These are phyloP conservation scores for Brienomyrus brachyistius DNA, from an alignment of 2,113 vertebrate genomes.

Conservation along the genomic window DNA sequence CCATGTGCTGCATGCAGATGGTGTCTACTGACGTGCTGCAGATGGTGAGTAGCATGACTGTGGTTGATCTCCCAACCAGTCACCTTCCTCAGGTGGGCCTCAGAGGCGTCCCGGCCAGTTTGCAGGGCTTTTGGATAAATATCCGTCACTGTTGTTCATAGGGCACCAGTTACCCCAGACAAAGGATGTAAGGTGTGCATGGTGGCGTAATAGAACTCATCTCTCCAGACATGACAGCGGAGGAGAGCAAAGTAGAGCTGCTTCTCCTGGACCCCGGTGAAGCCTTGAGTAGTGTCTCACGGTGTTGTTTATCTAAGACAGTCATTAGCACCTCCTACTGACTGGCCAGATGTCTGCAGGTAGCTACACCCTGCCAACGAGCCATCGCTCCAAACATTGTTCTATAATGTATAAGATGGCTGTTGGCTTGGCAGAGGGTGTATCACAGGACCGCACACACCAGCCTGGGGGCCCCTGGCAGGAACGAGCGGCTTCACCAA, in stretches of 20 bases:
- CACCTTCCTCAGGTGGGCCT: background rate
- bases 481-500: background rate
- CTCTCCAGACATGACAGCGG: background rate
- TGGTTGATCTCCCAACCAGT: background rate
- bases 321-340: background rate
- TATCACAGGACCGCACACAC: background rate
- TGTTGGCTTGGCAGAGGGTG: background rate
- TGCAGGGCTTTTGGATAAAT: background rate
- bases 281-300: background rate
- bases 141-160: background rate
- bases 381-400: background rate
- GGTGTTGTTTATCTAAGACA: background rate
- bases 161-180: background rate
- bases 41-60: constrained; percentile 74
- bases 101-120: background rate
- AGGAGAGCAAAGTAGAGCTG: background rate
- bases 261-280: background rate
- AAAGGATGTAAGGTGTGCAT: background rate
- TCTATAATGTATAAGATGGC: background rate
- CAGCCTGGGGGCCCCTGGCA: background rate
- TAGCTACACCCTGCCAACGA: background rate
- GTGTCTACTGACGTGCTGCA: constrained; percentile 93
- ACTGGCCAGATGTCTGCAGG: background rate
- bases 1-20: constrained; percentile 99
- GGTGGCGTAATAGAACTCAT: background rate